phyloP scores from a whole-genome alignment of 2,888 invertebrate species.

The Eumerus sabulonum region DNA sequence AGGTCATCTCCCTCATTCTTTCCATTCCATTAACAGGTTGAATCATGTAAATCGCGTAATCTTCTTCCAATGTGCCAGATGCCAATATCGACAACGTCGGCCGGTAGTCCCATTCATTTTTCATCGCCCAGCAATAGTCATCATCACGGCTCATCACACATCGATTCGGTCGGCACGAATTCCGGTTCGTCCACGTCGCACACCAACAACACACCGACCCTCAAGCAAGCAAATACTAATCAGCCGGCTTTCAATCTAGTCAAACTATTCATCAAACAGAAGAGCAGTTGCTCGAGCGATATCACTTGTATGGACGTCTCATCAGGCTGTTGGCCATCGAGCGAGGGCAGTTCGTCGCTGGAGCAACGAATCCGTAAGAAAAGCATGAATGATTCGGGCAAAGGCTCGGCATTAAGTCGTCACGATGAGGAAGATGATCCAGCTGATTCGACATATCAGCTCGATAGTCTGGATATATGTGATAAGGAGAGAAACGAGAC shows the following conservation, averaged over 20 bases:
- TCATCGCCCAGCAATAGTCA: conserved; percentile 66
- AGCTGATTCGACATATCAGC: conserved; percentile 71
- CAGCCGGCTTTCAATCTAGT: conserved; percentile 90
- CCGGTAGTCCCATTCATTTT: conserved; percentile 71
- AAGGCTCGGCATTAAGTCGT: conserved; percentile 78
- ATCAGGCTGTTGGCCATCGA: conserved; percentile 88
- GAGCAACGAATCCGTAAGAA: conserved; percentile 78
- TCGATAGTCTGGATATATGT: conserved; percentile 73
- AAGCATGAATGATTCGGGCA: conserved; percentile 79
- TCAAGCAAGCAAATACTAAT: conserved; percentile 79
- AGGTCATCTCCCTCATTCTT: neutral
- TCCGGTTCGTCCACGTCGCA: conserved; percentile 76
- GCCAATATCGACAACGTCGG: conserved; percentile 73
- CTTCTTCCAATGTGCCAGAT: conserved; percentile 79
- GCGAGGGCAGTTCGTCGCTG: conserved; percentile 77
- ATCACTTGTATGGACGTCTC: conserved; percentile 87
- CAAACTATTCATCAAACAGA: conserved; percentile 93
- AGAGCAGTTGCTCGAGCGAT: conserved; percentile 87
- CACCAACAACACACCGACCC: conserved; percentile 57
- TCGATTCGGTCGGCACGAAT: conserved; percentile 69
- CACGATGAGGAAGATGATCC: conserved; percentile 77
- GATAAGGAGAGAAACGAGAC: conserved; percentile 68
- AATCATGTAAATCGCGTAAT: conserved; percentile 76
- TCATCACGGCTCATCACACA: conserved; percentile 67
- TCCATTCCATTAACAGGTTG: conserved; percentile 61